phyloP scores from a whole-genome alignment of 2,113 vertebrate genomes.

The Picathartes gymnocephalus region DNA sequence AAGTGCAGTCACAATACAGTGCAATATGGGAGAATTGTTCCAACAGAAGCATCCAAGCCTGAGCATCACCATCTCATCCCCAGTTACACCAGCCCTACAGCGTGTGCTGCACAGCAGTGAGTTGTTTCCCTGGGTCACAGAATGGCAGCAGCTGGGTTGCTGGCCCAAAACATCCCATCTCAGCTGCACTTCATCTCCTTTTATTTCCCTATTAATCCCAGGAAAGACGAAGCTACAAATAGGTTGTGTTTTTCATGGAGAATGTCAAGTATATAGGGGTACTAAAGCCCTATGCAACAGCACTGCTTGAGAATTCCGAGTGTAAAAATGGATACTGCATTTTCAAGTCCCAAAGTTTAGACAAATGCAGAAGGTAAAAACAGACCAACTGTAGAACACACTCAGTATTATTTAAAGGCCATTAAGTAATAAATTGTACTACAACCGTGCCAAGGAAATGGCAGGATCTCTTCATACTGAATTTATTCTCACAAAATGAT shows the following conservation, averaged over 20 bases:
- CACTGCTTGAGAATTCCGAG: background rate
- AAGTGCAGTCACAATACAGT: background rate
- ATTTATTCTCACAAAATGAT: background rate
- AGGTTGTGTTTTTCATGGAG: background rate
- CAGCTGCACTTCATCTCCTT: background rate
- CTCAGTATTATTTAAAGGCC: background rate
- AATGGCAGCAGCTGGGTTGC: background rate
- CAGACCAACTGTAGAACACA: background rate
- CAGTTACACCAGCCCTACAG: background rate
- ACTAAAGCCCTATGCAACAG: background rate
- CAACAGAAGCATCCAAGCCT: background rate
- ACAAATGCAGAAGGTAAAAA: background rate
- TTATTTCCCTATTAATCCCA: background rate
- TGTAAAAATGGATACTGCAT: background rate
- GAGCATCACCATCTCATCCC: background rate
- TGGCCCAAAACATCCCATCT: background rate
- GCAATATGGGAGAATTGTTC: background rate
- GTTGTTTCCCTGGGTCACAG: background rate
- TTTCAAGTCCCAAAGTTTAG: background rate
- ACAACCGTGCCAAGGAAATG: background rate
- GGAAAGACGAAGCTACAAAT: background rate
- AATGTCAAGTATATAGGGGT: background rate
- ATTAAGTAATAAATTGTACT: background rate
- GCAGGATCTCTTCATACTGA: background rate
- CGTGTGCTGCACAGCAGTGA: rapidly evolving